Conservation (phyloP, 2,797 vertebrate genomes). For the Nothura maculosa region DNA sequence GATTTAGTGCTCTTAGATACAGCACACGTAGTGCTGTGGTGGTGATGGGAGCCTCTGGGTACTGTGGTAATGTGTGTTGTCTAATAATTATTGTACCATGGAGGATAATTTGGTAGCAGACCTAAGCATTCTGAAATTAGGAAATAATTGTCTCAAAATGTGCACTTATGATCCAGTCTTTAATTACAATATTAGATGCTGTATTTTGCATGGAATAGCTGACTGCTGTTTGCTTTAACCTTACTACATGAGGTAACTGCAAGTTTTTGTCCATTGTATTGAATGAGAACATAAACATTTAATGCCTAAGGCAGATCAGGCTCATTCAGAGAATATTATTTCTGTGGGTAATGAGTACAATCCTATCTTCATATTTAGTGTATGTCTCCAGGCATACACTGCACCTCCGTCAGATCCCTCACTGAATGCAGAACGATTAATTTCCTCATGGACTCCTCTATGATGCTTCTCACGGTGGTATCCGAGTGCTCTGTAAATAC, state of each 20-base stretch:
- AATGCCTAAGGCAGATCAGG: slow-evolving; percentile 7
- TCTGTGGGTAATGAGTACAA: slow-evolving; percentile 33
- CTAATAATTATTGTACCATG: background rate
- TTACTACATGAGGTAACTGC: background rate
- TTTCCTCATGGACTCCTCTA: slow-evolving; percentile 15
- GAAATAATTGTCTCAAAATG: background rate
- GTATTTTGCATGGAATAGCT: slow-evolving; percentile 14
- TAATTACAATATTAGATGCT: slow-evolving; percentile 8
- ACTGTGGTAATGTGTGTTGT: background rate
- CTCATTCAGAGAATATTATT: slow-evolving; percentile 52
- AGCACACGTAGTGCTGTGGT: background rate
- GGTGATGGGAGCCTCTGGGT: background rate
- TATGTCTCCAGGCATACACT: slow-evolving; percentile 27
- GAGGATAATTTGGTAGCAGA: slow-evolving; percentile 8
- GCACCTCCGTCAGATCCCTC: slow-evolving; percentile 32
- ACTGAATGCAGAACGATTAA: slow-evolving; percentile 58
- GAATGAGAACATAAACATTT: slow-evolving; percentile 10
- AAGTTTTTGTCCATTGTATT: background rate
- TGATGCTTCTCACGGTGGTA: slow-evolving; percentile 19
- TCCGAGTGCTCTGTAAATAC: slow-evolving; percentile 20
- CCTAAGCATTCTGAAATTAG: background rate
- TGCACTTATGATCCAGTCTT: background rate
- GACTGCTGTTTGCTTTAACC: background rate
- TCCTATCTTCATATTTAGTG: slow-evolving; percentile 60
- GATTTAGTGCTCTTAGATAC: background rate